These are phyloP conservation scores for Lycaon pictus DNA, from an alignment of 2,113 vertebrate species.

Conservation along the genomic window DNA sequence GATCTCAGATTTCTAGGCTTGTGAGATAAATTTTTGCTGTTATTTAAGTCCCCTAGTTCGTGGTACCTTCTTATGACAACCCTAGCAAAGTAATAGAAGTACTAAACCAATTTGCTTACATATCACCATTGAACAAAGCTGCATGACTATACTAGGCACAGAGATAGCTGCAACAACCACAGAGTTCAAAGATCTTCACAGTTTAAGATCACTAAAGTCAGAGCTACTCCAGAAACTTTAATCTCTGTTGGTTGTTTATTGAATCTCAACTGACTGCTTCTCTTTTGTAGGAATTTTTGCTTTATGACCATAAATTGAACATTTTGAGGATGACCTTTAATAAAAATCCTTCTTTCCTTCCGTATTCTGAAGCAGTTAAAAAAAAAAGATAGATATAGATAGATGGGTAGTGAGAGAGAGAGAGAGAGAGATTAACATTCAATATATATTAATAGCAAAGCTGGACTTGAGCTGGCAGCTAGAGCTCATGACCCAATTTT, in stretches of 20 bases:
- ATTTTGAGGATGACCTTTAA: constrained; percentile 20
- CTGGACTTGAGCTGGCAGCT: neutral
- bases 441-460: neutral
- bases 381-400: too few relatives aligned
- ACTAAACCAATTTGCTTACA: neutral
- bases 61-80: neutral
- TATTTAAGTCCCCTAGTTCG: neutral
- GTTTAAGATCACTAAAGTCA: neutral
- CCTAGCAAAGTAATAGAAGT: neutral
- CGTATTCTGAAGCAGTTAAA: neutral
- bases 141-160: neutral
- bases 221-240: neutral
- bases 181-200: neutral
- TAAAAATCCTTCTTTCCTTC: neutral
- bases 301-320: neutral
- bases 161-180: neutral
- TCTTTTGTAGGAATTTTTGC: neutral
- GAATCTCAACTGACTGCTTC: neutral
- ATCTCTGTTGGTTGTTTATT: neutral
- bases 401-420: too few relatives aligned
- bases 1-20: neutral
- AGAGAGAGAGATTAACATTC: too few relatives aligned
- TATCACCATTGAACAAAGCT: neutral
- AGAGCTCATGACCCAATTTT: neutral
- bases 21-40: neutral